phyloP scores from a whole-genome alignment of 2,113 vertebrate genomes.

The Amia ocellicauda region DNA sequence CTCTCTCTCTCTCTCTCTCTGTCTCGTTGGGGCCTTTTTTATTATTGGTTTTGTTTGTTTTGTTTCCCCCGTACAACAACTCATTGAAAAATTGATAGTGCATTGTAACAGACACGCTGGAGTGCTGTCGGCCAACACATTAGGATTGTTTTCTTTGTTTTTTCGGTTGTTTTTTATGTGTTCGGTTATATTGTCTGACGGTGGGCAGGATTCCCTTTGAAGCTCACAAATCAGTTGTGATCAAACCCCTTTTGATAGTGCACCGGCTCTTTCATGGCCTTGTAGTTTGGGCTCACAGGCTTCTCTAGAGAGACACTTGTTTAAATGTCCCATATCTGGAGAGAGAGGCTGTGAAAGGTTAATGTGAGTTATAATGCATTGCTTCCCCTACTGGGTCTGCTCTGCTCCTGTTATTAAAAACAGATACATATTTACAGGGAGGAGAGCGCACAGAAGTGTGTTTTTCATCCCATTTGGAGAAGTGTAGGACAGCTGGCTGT shows the following conservation, averaged over 20 bases:
- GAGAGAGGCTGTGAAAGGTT: background rate
- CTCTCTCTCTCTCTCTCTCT: constrained; percentile 39
- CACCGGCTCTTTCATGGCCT: constrained; percentile 34
- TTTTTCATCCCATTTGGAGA: constrained; percentile 15
- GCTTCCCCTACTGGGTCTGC: background rate
- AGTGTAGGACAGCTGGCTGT: background rate
- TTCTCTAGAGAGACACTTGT: background rate
- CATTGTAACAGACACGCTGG: constrained; percentile 45
- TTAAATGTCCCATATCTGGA: background rate
- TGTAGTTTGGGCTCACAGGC: background rate
- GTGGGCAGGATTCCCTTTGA: constrained; percentile 57
- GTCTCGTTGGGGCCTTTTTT: too few relatives aligned
- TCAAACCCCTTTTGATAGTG: background rate
- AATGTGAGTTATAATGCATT: background rate
- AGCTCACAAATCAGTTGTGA: constrained; percentile 2
- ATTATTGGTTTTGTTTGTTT: constrained; percentile 1
- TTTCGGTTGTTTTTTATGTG: background rate
- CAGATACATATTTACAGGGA: constrained; percentile 10
- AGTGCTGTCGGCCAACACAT: constrained; percentile 34
- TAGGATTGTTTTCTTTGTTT: background rate
- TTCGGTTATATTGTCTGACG: constrained; percentile 44
- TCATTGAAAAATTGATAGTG: constrained; percentile 65
- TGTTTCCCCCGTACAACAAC: constrained; percentile 46
- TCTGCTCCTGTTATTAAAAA: background rate
- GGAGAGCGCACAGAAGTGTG: background rate